Percentiles rank a stretch among this genome's conserved stretches.
These are phyloP conservation scores for Aspidiotus destructor DNA, from an alignment of 2,888 invertebrate species.

Conservation along the genomic window DNA sequence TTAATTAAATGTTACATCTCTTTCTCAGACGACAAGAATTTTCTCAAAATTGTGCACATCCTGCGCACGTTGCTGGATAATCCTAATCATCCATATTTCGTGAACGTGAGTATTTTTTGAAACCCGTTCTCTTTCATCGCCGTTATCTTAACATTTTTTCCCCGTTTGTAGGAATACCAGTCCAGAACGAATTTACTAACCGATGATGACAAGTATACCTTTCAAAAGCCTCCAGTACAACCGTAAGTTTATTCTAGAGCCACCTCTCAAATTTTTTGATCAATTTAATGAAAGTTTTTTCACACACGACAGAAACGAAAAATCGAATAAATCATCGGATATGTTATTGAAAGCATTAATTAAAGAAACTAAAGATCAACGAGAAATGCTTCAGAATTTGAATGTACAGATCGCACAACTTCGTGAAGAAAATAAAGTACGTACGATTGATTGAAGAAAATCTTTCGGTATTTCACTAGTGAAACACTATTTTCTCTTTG, in stretches of 20 bases:
- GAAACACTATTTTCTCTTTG: not conserved
- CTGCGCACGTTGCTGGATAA: not conserved
- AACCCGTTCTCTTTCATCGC: not conserved
- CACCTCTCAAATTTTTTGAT: not conserved
- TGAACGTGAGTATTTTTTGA: not conserved
- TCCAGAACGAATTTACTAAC: not conserved
- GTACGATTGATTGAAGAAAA: not conserved
- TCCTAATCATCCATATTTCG: not conserved
- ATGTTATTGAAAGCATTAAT: constrained; percentile 12
- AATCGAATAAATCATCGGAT: constrained; percentile 1
- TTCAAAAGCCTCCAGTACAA: not conserved
- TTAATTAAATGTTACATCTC: not conserved
- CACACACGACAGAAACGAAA: not conserved
- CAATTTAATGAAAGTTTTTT: not conserved
- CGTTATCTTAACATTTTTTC: not conserved
- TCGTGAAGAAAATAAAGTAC: constrained; percentile 25
- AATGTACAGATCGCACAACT: constrained; percentile 8
- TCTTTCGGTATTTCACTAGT: not conserved
- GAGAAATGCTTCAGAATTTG: constrained; percentile 16
- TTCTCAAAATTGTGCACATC: constrained; percentile 15
- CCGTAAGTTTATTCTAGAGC: not conserved
- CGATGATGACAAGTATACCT: not conserved
- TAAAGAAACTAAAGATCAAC: constrained; percentile 15
- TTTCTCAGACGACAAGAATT: constrained; percentile 14
- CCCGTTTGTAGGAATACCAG: not conserved